A percentile compares a stretch with the other conserved stretches of the same genome.
Evolutionary conservation across 35 echinoderm and acorn worm species (phyloP).

Genomic region (Ophioderma brevispina): DNA sequence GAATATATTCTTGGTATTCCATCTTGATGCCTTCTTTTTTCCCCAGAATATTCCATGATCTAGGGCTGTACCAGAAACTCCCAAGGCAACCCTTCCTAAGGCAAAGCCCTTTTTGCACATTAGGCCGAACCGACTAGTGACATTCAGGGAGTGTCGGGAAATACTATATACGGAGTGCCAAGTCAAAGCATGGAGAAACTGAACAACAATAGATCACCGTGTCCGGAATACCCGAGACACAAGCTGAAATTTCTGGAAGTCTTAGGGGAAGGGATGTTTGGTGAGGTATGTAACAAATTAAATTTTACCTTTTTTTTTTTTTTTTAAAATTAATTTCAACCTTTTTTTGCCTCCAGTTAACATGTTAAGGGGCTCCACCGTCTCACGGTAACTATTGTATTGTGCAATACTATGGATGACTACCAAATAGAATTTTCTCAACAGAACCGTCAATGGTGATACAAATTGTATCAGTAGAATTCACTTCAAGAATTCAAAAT

Average conservation of each 20-base stretch:
- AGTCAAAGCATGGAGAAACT: conserved; percentile 87
- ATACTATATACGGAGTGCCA: conserved; percentile 93
- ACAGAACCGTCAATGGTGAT: too few species aligned
- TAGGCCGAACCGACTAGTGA: conserved; percentile 92
- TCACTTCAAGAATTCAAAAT: too few species aligned
- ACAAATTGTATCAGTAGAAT: too few species aligned
- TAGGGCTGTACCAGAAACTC: background rate
- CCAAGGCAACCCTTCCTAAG: background rate
- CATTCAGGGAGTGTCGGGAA: conserved; percentile 87
- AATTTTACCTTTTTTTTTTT: too few species aligned
- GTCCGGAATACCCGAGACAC: conserved; percentile 77
- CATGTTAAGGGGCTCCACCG: too few species aligned
- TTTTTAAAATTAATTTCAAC: too few species aligned
- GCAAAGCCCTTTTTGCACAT: conserved; percentile 52
- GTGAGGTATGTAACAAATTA: conserved; percentile 93
- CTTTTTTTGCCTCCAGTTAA: too few species aligned
- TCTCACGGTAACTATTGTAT: too few species aligned
- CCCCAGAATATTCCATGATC: background rate
- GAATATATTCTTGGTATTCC: too few species aligned
- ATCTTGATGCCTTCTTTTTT: too few species aligned
- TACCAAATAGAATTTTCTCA: too few species aligned
- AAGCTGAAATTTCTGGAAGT: conserved; percentile 91
- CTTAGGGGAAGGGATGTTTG: conserved; percentile 98
- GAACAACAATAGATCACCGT: conserved; percentile 73
- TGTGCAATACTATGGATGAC: too few species aligned